Evolutionary conservation across 2,797 vertebrate genomes (phyloP).

Genomic region (Rhinophrynus dorsalis): DNA sequence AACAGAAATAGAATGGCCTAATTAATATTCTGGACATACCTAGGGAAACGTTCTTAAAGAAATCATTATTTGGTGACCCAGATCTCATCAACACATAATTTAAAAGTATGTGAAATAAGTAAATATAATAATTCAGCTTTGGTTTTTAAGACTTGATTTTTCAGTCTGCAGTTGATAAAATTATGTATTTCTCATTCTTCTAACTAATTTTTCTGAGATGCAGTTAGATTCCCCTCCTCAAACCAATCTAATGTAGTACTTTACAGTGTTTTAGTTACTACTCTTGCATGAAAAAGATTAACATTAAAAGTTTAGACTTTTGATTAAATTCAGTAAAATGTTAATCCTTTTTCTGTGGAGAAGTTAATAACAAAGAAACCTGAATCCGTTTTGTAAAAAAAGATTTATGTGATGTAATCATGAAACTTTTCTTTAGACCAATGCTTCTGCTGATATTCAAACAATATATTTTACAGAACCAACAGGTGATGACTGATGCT

Average conservation of each 20-base stretch:
- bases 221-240: too few relatives aligned
- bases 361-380: slow-evolving; percentile 5
- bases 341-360: background rate
- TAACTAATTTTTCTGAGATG: too few relatives aligned
- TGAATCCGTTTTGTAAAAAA: background rate
- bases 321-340: background rate
- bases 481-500: background rate
- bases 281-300: too few relatives aligned
- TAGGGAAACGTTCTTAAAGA: slow-evolving; percentile 83
- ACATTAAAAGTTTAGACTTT: too few relatives aligned
- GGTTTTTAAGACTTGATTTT: too few relatives aligned
- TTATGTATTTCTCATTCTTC: too few relatives aligned
- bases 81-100: slow-evolving; percentile 45
- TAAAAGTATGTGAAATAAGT: slow-evolving; percentile 21
- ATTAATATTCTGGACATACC: slow-evolving; percentile 99
- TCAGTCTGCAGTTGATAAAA: too few relatives aligned
- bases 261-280: too few relatives aligned
- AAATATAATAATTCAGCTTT: background rate
- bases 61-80: slow-evolving; percentile 78
- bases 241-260: too few relatives aligned
- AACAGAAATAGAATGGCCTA: slow-evolving; percentile 91
- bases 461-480: background rate
- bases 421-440: background rate
- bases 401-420: slow-evolving; percentile 1
- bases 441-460: background rate